These are phyloP conservation scores for Platycercus adscitus DNA, from an alignment of 2,113 vertebrate genomes.

Conservation along the genomic window DNA sequence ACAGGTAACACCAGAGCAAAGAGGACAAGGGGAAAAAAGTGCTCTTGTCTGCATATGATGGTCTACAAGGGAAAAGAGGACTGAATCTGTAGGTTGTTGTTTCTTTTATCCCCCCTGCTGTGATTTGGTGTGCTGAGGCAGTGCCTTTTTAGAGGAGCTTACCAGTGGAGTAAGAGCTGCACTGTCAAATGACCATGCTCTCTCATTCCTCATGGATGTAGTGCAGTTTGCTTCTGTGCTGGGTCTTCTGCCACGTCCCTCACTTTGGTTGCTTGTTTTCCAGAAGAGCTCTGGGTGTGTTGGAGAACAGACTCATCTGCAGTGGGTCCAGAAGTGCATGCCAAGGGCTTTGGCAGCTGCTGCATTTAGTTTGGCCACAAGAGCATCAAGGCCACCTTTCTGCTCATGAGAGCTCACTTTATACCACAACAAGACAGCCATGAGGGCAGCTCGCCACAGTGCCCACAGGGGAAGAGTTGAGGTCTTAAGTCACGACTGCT, in stretches of 20 bases:
- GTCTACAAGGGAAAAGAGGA: neutral
- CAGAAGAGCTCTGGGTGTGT: neutral
- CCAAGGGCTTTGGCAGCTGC: conserved; percentile 34
- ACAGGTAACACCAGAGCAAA: neutral
- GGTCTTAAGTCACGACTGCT: conserved; percentile 18
- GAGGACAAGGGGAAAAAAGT: neutral
- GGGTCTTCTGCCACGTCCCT: neutral
- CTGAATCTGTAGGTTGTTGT: neutral
- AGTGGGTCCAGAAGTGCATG: neutral
- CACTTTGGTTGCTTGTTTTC: neutral
- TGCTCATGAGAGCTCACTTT: neutral
- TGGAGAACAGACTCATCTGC: neutral
- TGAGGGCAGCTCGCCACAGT: neutral
- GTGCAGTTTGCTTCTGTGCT: neutral
- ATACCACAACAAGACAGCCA: neutral
- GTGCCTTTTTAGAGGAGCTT: neutral
- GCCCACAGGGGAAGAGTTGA: neutral
- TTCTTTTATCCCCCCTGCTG: neutral
- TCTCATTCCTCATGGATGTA: neutral
- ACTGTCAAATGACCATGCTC: neutral
- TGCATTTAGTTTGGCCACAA: neutral
- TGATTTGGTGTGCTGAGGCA: neutral
- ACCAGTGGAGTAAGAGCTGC: neutral
- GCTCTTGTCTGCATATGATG: neutral
- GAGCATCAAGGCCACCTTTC: neutral